Evolutionary conservation across 2,113 vertebrate species (phyloP).

Genomic region (Sterrhoptilus dennistouni): DNA sequence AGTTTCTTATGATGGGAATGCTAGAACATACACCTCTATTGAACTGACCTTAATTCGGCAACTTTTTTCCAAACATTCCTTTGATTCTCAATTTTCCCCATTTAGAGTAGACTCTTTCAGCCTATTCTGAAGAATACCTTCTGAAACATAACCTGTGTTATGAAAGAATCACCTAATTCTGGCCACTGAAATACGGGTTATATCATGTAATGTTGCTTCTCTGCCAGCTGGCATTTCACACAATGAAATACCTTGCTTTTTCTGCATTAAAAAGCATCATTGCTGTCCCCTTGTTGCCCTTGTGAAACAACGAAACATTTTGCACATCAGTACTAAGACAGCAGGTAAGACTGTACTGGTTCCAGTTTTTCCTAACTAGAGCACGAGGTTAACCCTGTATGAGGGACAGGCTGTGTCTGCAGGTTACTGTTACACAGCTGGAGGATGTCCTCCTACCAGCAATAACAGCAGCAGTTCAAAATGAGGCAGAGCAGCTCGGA

Average conservation of each 20-base stretch:
- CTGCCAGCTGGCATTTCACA: neutral
- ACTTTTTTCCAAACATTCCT: neutral
- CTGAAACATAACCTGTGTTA: neutral
- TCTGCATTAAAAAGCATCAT: neutral
- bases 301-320: neutral
- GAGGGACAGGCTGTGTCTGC: neutral
- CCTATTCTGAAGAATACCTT: neutral
- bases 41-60: neutral
- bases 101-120: neutral
- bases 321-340: neutral
- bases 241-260: neutral
- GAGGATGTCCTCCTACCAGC: neutral
- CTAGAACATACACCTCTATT: neutral
- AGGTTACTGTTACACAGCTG: neutral
- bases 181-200: neutral
- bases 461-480: neutral
- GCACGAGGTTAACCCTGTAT: fast-evolving
- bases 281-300: neutral
- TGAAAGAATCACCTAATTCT: neutral
- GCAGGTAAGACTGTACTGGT: neutral
- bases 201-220: neutral
- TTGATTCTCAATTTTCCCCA: neutral
- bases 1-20: neutral
- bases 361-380: neutral
- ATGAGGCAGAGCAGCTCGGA: neutral